A percentile compares a stretch with the other conserved stretches of the same genome.
These are phyloP conservation scores for Microcebus griseorufus DNA, from an alignment of 2,113 vertebrate species.

Conservation along the genomic window DNA sequence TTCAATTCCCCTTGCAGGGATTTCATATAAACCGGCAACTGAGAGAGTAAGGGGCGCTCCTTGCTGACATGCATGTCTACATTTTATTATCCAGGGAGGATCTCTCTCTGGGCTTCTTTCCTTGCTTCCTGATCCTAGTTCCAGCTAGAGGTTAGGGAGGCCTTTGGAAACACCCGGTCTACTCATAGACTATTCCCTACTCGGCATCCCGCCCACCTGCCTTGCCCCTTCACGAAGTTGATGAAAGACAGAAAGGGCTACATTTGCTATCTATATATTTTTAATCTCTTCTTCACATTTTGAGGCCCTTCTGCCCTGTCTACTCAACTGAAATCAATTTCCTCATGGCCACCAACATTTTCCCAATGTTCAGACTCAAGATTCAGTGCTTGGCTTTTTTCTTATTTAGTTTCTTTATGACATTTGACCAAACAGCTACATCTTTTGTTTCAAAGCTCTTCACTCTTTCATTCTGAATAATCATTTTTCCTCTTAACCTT, in stretches of 20 bases:
- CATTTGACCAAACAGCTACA: neutral
- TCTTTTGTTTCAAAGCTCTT: neutral
- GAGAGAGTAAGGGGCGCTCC: conserved; percentile 24
- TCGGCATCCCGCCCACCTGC: neutral
- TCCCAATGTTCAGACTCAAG: neutral
- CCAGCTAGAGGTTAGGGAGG: neutral
- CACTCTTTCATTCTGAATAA: neutral
- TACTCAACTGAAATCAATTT: neutral
- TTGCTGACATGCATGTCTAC: neutral
- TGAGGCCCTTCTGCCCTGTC: neutral
- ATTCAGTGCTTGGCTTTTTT: neutral
- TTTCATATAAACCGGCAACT: conserved; percentile 53
- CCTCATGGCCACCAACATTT: neutral
- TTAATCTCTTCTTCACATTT: neutral
- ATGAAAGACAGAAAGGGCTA: neutral
- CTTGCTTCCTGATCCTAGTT: neutral
- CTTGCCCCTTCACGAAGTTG: neutral
- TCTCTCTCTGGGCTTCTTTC: neutral
- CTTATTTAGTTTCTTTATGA: neutral
- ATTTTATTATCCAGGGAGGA: conserved; percentile 18
- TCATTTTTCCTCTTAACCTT: neutral
- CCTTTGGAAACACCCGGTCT: neutral
- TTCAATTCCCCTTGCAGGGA: conserved; percentile 48
- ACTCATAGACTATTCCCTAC: accelerated
- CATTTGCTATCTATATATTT: too few relatives aligned